Base-by-base conservation (phyloP, 2,888 invertebrate genomes). In the Lepidonotus clava region DNA sequence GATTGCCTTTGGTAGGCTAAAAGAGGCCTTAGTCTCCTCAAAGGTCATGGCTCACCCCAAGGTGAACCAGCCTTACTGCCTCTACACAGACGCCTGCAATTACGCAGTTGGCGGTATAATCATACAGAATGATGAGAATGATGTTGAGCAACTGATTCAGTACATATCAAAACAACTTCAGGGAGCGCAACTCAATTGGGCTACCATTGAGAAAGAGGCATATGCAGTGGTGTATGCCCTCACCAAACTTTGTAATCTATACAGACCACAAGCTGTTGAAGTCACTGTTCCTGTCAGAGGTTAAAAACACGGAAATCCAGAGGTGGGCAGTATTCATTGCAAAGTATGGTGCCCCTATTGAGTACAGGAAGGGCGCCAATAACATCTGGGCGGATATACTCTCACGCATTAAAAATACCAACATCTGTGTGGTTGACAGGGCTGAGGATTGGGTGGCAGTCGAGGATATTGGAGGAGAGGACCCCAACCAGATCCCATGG, bases 291-390 rank as follows among this genome's bases (percentile, higher is more conserved):
- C 56, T 40, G 0, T 84, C 84, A n/a, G 85, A 88, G 28, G 67
- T 87, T 21, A 66, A 83, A 21, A 88, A 88, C 41, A 87, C 88
- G 2, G 76, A 84, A 38, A 85, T 88, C 0, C 88, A 88, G 61
- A 32, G 87, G 1, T 88, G 88, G 88, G 87, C 71, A 0, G 85
- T 87, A 6, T 40, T 85, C 14, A 0, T 87, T 21, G 86, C 86
- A n/a, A 86, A 87, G 56, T 87, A 61, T 53, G 88, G 86, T 5
- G 84, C 77, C 18, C 87, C 38, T 0, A 83, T 87, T 34, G 83
- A 83, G 34, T 87, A 86, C 56, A n/a, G 24, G 0, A 67, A 83
- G 36, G 87, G 87, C 21, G 32, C 34, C 38, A 28, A 56, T 4
- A 86, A 86, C 86, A 56, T 86, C 53, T 18, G 87, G 32, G 83